Evolutionary conservation across 2,113 vertebrate species (phyloP).

Genomic region (Irena cyanogastra): DNA sequence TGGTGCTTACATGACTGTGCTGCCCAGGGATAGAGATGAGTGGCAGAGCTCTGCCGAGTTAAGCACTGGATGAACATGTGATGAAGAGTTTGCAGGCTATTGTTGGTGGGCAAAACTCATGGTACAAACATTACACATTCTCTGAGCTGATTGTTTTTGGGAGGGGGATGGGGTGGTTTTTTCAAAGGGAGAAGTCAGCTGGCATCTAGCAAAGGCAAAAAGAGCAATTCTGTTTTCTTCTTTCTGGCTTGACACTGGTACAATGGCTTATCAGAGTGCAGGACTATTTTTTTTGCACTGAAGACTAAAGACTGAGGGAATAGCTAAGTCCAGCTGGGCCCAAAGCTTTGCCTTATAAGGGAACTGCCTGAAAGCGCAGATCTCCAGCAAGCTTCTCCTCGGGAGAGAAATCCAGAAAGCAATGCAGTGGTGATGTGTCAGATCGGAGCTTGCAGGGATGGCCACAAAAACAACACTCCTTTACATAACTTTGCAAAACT

Average conservation of each 20-base stretch:
- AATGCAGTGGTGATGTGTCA: not conserved
- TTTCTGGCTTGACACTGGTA: not conserved
- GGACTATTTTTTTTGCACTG: not conserved
- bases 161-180: not conserved
- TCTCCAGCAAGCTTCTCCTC: not conserved
- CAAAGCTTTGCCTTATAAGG: conserved; percentile 41
- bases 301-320: not conserved
- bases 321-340: not conserved
- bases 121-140: not conserved
- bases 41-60: not conserved
- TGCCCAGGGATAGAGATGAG: not conserved
- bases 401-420: not conserved
- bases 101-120: not conserved
- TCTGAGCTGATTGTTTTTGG: not conserved
- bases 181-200: not conserved
- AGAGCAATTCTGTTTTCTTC: not conserved
- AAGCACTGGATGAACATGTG: not conserved
- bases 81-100: not conserved
- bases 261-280: not conserved
- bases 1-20: not conserved
- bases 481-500: not conserved
- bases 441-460: not conserved
- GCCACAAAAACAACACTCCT: not conserved
- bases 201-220: not conserved
- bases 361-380: not conserved